phyloP scores from a whole-genome alignment of 2,113 vertebrate genomes.

The Uropsilus gracilis region DNA sequence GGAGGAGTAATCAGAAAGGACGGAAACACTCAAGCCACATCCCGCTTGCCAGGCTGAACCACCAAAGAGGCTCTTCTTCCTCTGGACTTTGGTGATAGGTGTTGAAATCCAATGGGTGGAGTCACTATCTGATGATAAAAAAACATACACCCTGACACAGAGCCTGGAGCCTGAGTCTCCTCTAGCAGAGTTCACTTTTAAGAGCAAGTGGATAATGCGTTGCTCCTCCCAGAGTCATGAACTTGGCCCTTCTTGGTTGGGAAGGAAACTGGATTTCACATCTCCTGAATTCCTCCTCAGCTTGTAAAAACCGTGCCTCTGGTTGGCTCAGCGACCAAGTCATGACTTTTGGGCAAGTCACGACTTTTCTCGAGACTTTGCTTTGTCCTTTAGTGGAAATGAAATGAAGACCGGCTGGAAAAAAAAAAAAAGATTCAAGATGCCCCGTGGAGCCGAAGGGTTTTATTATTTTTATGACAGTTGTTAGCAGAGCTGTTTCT shows the following conservation, averaged over 20 bases:
- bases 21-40: neutral
- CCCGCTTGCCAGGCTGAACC: neutral
- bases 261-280: neutral
- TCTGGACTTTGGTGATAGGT: neutral
- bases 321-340: conserved; percentile 51
- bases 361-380: conserved; percentile 2
- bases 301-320: conserved; percentile 33
- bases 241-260: neutral
- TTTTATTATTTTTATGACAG: conserved; percentile 60
- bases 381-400: conserved; percentile 52
- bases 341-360: conserved; percentile 59
- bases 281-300: neutral
- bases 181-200: neutral
- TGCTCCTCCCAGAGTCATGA: conserved; percentile 27
- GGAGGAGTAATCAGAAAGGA: neutral
- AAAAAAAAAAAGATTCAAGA: conserved; percentile 7
- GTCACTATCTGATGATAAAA: neutral
- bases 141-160: neutral
- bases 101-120: neutral
- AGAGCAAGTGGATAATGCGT: neutral
- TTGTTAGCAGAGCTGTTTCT: conserved; percentile 28
- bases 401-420: conserved; percentile 32
- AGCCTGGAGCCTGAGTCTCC: neutral
- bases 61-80: neutral
- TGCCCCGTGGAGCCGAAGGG: neutral